Conservation (phyloP, 2,888 invertebrate species). For the Acronicta leporina region DNA sequence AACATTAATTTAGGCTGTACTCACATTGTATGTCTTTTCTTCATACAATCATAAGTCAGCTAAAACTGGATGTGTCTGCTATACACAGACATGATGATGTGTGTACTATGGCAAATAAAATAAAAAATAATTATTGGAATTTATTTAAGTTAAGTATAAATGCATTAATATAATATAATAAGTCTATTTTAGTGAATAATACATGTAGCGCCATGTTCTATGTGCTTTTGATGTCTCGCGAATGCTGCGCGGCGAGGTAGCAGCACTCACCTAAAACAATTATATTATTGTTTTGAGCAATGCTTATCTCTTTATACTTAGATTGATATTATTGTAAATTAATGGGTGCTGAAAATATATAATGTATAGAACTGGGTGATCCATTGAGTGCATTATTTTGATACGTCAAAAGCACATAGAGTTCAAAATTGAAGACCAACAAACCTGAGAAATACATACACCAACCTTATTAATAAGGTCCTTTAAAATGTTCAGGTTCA, state of each 20-base stretch:
- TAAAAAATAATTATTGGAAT: constrained; percentile 27
- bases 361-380: no score
- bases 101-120: no score
- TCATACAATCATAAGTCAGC: no score
- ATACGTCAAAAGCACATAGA: constrained; percentile 23
- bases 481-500: no score
- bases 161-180: constrained; percentile 35
- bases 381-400: neutral
- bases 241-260: constrained; percentile 22
- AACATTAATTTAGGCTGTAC: no score
- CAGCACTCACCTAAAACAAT: constrained; percentile 44
- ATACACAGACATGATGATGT: no score
- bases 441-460: no score
- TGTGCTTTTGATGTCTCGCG: constrained; percentile 33
- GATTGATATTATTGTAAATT: neutral
- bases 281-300: neutral
- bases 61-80: no score
- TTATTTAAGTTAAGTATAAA: constrained; percentile 42
- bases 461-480: no score
- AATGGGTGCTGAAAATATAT: no score
- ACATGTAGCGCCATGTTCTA: constrained; percentile 8
- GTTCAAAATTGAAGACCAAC: no score
- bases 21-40: no score
- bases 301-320: neutral
- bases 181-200: constrained; percentile 16